Base-by-base conservation (phyloP, 30 jellyfish, hydroid and myxozoan genomes). In the Turritopsis dohrnii region DNA sequence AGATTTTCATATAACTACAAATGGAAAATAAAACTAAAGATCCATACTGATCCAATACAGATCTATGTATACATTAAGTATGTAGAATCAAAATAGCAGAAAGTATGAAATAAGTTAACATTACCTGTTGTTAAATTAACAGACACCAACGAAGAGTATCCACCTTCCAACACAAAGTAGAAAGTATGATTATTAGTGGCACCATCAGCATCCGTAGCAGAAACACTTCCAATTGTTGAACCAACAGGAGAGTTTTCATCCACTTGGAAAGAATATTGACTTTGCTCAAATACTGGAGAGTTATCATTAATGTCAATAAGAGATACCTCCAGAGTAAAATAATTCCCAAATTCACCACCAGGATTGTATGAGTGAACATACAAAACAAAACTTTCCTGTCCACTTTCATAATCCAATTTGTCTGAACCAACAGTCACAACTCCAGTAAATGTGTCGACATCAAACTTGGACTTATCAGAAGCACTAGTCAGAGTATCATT, bases 261-360 rank as follows among this genome's bases (percentile, higher is more conserved):
- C 21, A 80, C 79, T 22, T 18, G 18, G 21, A 80, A 80, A 3
- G 0, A 0, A 52, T 80, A 80, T 5, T 21, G 17, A 23, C 65
- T 0, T 65, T 53, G 52, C 4, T 0, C 83, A 24, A 82, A 86
- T 23, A 30, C 0, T 21, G 96, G 96, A 4, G 94, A 86, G 76
- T 94, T 88, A 88, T 94, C 99, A 83, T 94, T 94, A 24, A 89
- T 80, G 60, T 94, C 99, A 24, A 71, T 1, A 28, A 94, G 73
- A 21, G 65, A 71, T 21, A 94, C 79, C 26, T 79, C 24, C 29
- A 94, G 85, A 22, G 18, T 22, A 22, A 52, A 1, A 21, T n/a
- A 16, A 53, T 21, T 24, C 8, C 54, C 71, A 5, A 1, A 29
- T 31, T 16, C 23, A 28, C 66, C 72, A 53, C 21, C 79, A 53